A percentile compares a stretch with the other conserved stretches of the same genome.
phyloP scores from a whole-genome alignment of 2,888 invertebrate species.

The Campaea margaritaria region DNA sequence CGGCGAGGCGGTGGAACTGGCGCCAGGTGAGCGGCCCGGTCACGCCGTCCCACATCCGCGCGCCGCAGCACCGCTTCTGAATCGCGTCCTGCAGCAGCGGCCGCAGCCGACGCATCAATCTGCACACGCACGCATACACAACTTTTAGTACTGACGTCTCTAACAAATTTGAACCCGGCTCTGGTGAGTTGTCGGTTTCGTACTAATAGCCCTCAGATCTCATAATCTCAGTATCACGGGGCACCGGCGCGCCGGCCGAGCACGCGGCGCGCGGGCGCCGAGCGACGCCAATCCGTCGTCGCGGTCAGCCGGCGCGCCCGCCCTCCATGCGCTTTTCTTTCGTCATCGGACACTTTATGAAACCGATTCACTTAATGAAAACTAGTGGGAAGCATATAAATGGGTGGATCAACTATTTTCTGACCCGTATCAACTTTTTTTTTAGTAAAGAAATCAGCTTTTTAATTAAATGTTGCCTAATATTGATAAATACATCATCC shows the following conservation, averaged over 20 bases:
- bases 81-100: constrained; percentile 98
- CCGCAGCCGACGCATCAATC: constrained; percentile 93
- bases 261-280: constrained; percentile 7
- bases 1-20: constrained; percentile 98
- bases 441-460: too few relatives aligned
- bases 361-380: too few relatives aligned
- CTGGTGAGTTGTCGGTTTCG: background rate
- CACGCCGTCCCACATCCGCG: constrained; percentile 97
- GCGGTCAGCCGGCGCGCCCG: constrained; percentile 12
- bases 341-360: constrained; percentile 13
- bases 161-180: background rate
- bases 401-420: too few relatives aligned
- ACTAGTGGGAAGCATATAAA: too few relatives aligned
- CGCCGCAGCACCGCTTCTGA: constrained; percentile 95
- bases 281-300: constrained; percentile 13
- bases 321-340: constrained; percentile 24
- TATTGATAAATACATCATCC: too few relatives aligned
- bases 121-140: background rate
- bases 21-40: constrained; percentile 99
- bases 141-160: too few relatives aligned
- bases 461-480: too few relatives aligned
- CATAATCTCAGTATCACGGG: constrained; percentile 26
- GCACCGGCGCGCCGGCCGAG: constrained; percentile 9
- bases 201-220: constrained; percentile 17
- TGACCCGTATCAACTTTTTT: too few relatives aligned